Percentiles rank a stretch among this genome's conserved stretches.
Evolutionary conservation across 2,797 vertebrate genomes (phyloP).

Genomic region (Gila robusta): DNA sequence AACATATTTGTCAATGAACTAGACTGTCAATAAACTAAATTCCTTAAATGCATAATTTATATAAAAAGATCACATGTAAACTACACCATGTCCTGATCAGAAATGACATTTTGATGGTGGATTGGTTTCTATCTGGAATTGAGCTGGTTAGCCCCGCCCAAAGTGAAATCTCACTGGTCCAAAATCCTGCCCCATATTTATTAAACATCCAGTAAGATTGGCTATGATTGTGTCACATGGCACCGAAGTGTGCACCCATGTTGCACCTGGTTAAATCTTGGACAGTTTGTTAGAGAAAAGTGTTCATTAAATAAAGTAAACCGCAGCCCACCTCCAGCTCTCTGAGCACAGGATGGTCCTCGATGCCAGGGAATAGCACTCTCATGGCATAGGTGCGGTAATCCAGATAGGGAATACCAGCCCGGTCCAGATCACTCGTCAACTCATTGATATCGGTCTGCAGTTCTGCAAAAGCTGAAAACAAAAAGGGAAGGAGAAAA

Average conservation of each 20-base stretch:
- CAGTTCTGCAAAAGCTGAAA: slow-evolving; percentile 91
- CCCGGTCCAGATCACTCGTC: slow-evolving; percentile 89
- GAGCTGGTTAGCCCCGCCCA: background rate
- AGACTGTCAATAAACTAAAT: background rate
- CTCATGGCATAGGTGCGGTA: slow-evolving; percentile 90
- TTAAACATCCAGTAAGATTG: background rate
- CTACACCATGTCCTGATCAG: background rate
- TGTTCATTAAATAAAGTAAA: background rate
- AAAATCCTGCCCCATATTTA: background rate
- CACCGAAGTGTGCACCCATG: background rate
- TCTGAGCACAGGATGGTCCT: slow-evolving; percentile 88
- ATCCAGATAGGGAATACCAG: slow-evolving; percentile 90
- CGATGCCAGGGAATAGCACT: slow-evolving; percentile 88
- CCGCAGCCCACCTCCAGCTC: slow-evolving; percentile 78
- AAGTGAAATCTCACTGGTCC: background rate
- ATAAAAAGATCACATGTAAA: background rate
- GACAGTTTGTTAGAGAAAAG: slow-evolving; percentile 3
- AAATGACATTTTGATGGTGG: background rate
- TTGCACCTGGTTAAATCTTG: background rate
- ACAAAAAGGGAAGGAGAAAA: background rate
- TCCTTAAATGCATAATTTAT: background rate
- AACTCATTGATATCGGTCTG: slow-evolving; percentile 88
- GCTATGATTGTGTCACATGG: background rate
- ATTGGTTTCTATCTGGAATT: background rate
- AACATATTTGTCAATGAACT: background rate